Percentiles rank a stretch among this genome's conserved stretches.
Evolutionary conservation across 2,888 invertebrate species (phyloP).

Genomic region (Nudaria mundana): DNA sequence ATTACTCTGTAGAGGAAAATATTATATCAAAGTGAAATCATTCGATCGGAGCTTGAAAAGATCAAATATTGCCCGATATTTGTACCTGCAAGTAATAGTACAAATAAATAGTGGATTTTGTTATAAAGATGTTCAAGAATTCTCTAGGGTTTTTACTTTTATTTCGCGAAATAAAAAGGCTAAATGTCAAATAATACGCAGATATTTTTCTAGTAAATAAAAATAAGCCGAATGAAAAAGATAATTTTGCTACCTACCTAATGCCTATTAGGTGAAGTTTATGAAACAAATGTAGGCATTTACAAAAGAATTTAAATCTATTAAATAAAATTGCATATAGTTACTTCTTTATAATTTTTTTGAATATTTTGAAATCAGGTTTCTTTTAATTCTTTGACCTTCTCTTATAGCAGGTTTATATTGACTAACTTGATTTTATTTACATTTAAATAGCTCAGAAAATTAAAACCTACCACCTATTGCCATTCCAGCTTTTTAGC

Average conservation of each 20-base stretch:
- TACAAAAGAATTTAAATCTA: slow-evolving; percentile 10
- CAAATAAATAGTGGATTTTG: slow-evolving; percentile 31
- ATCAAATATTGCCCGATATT: slow-evolving; percentile 61
- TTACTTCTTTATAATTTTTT: too few relatives aligned
- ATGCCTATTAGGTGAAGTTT: too few relatives aligned
- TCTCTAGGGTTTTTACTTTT: slow-evolving; percentile 18
- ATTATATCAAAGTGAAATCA: slow-evolving; percentile 66
- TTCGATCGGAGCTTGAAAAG: slow-evolving; percentile 73
- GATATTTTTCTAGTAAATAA: slow-evolving; percentile 8
- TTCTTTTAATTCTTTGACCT: too few relatives aligned
- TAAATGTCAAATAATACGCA: slow-evolving; percentile 7
- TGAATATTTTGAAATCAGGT: too few relatives aligned
- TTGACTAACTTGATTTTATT: too few relatives aligned
- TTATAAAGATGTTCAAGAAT: slow-evolving; percentile 25
- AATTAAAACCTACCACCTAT: too few relatives aligned
- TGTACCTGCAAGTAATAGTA: slow-evolving; percentile 56
- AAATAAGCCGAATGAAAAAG: slow-evolving; percentile 21
- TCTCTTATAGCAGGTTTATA: too few relatives aligned
- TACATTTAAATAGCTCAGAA: too few relatives aligned
- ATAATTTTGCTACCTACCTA: too few relatives aligned
- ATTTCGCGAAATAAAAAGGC: slow-evolving; percentile 1
- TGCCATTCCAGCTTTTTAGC: too few relatives aligned
- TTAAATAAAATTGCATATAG: too few relatives aligned
- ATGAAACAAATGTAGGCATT: slow-evolving; percentile 1
- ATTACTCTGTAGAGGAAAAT: slow-evolving; percentile 48